phyloP scores from a whole-genome alignment of 2,797 vertebrate species.

The Acestrorhynchus altus region DNA sequence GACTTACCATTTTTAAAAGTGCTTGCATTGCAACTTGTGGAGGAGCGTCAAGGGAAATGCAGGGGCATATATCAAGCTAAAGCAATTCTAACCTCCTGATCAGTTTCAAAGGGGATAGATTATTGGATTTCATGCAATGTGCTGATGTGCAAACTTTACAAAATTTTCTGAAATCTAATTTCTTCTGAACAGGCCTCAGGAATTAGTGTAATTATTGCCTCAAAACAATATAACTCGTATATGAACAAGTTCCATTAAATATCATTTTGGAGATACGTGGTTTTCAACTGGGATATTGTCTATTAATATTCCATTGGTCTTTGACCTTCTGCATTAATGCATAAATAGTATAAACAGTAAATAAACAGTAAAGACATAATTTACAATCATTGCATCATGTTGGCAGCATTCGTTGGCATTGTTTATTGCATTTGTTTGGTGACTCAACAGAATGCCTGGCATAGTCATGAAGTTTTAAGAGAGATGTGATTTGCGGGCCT shows the following conservation, averaged over 20 bases:
- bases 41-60: constrained; percentile 1
- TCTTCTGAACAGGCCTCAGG: constrained; percentile 23
- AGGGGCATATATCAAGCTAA: constrained; percentile 18
- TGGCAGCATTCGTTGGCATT: constrained; percentile 26
- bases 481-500: constrained; percentile 47
- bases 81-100: constrained; percentile 22
- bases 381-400: neutral
- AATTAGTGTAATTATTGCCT: constrained; percentile 27
- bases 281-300: neutral
- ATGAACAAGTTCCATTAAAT: neutral
- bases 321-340: neutral
- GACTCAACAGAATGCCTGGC: constrained; percentile 45
- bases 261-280: neutral
- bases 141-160: constrained; percentile 7
- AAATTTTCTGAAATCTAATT: constrained; percentile 40
- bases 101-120: constrained; percentile 13
- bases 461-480: constrained; percentile 20
- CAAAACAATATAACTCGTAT: constrained; percentile 26
- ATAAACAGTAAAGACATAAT: neutral
- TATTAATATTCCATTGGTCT: neutral
- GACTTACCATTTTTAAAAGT: constrained; percentile 18
- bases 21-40: constrained; percentile 2
- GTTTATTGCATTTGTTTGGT: constrained; percentile 43
- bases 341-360: too few species aligned
- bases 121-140: constrained; percentile 34